These are phyloP conservation scores for Drosophila fulvimacula DNA, from an alignment of 2,888 invertebrate species.

Conservation along the genomic window DNA sequence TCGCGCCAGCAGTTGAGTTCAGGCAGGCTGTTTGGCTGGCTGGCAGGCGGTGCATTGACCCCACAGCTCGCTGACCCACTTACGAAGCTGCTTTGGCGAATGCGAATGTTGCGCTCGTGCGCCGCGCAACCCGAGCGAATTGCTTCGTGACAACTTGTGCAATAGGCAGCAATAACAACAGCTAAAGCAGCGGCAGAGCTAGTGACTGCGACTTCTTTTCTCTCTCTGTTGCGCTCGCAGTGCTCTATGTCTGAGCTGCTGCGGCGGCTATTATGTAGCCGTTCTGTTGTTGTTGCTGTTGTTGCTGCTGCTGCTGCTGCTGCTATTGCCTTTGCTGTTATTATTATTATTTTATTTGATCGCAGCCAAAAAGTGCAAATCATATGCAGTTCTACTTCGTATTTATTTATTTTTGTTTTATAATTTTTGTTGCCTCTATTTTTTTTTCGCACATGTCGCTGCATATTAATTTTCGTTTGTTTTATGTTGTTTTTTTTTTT, in stretches of 20 bases:
- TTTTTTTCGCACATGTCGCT: slow-evolving; percentile 70
- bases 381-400: slow-evolving; percentile 53
- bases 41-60: slow-evolving; percentile 84
- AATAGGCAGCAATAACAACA: slow-evolving; percentile 59
- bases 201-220: slow-evolving; percentile 48
- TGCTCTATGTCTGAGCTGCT: slow-evolving; percentile 28
- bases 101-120: slow-evolving; percentile 64
- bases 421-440: slow-evolving; percentile 29
- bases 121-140: slow-evolving; percentile 57
- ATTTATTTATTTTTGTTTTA: slow-evolving; percentile 21
- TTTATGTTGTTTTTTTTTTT: no score
- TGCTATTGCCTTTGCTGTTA: slow-evolving; percentile 28
- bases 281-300: slow-evolving; percentile 19
- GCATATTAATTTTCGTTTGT: slow-evolving; percentile 74
- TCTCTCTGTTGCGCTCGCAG: slow-evolving; percentile 28
- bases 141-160: slow-evolving; percentile 73
- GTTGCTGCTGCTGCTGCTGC: slow-evolving; percentile 15
- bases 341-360: slow-evolving; percentile 56
- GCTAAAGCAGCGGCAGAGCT: slow-evolving; percentile 11
- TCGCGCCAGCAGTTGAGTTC: slow-evolving; percentile 32
- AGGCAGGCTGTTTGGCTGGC: slow-evolving; percentile 27
- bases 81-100: slow-evolving; percentile 83
- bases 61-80: slow-evolving; percentile 85
- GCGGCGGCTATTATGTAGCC: slow-evolving; percentile 60
- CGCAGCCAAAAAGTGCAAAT: slow-evolving; percentile 63